Percentiles rank a stretch among this genome's conserved stretches.
These are phyloP conservation scores for Gymnopithys bicolor DNA, from an alignment of 2,797 vertebrate species.

Conservation along the genomic window DNA sequence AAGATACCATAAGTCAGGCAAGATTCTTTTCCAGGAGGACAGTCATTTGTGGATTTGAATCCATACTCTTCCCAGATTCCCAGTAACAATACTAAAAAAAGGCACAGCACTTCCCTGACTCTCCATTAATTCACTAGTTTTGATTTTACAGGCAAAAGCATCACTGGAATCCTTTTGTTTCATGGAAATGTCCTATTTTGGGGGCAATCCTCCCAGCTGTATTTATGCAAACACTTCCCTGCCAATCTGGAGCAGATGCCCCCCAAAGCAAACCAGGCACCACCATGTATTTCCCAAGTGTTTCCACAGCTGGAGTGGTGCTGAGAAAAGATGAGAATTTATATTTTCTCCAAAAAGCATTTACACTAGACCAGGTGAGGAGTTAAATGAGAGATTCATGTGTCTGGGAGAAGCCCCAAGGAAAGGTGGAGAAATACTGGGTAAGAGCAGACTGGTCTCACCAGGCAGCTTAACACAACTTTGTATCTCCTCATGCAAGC, in stretches of 20 bases:
- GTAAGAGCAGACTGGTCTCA: not conserved
- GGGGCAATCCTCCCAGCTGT: not conserved
- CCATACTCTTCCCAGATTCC: not conserved
- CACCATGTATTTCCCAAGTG: not conserved
- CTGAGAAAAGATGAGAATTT: not conserved
- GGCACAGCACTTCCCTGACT: not conserved
- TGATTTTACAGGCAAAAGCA: not conserved
- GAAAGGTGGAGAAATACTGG: not conserved
- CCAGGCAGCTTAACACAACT: not conserved
- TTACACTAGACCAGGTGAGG: not conserved
- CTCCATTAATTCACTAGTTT: not conserved
- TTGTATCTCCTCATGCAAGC: not conserved
- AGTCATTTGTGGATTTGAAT: not conserved
- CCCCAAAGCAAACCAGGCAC: not conserved
- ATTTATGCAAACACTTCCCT: not conserved
- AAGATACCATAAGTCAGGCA: not conserved
- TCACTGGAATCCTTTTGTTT: not conserved
- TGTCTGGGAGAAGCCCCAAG: not conserved
- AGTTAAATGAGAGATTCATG: not conserved
- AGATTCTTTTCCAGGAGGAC: not conserved
- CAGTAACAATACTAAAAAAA: not conserved
- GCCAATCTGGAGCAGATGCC: not conserved
- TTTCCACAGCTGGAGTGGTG: not conserved
- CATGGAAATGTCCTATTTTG: not conserved
- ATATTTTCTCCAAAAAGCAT: not conserved